phyloP scores from a whole-genome alignment of 2,797 vertebrate species.

The Myripristis jacobus region DNA sequence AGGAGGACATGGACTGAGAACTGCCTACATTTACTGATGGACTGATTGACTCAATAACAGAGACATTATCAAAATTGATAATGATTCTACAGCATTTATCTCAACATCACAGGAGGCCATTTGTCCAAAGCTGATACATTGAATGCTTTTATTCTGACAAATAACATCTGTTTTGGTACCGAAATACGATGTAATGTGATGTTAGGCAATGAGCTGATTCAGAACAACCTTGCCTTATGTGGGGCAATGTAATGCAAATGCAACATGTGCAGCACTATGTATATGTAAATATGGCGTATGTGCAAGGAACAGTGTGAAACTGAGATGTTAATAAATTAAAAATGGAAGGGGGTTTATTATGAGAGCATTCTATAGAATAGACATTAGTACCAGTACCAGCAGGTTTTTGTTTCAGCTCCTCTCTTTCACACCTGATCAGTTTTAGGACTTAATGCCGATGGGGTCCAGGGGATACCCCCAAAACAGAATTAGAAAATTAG shows the following conservation, averaged over 20 bases:
- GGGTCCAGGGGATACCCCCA: no score
- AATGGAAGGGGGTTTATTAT: neutral
- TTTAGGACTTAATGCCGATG: no score
- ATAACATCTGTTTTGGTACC: constrained; percentile 7
- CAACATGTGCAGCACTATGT: constrained; percentile 24
- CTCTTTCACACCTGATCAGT: no score
- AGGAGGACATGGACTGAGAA: constrained; percentile 86
- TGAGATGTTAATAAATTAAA: constrained; percentile 42
- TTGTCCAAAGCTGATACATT: neutral
- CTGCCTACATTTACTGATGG: neutral
- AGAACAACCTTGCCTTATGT: neutral
- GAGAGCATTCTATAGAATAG: neutral
- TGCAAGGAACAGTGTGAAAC: constrained; percentile 17
- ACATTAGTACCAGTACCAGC: no score
- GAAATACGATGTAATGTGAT: neutral
- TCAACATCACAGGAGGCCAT: constrained; percentile 13
- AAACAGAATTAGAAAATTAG: no score
- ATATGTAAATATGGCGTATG: constrained; percentile 47
- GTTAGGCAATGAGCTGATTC: neutral
- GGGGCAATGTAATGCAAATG: constrained; percentile 26
- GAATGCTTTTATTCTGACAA: constrained; percentile 24
- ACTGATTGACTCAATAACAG: constrained; percentile 33
- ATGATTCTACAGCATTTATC: neutral
- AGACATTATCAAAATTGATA: neutral
- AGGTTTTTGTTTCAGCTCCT: no score